Conservation (phyloP, 2,113 vertebrate species). For the Pipra filicauda region DNA sequence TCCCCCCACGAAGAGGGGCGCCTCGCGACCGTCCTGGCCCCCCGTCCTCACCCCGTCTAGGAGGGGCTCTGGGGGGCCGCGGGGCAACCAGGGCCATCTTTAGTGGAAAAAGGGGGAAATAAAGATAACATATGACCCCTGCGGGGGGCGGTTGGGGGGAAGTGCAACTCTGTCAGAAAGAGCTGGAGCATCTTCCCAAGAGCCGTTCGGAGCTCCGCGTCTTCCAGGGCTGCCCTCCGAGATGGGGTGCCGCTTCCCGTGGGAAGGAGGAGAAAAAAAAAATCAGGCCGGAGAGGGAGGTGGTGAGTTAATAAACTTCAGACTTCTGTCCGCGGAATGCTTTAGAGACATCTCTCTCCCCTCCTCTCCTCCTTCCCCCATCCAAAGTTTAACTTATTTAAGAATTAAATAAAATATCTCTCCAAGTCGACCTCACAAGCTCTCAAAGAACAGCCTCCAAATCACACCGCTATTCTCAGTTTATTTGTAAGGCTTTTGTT, state of each 20-base stretch:
- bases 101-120: neutral
- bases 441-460: neutral
- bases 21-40: neutral
- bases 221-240: neutral
- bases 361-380: too few species aligned
- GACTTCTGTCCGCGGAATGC: neutral
- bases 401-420: neutral
- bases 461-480: neutral
- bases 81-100: neutral
- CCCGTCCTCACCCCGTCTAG: neutral
- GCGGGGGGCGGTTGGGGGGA: too few species aligned
- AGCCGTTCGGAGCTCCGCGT: neutral
- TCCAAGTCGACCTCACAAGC: neutral
- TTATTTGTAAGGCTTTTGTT: neutral
- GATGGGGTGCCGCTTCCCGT: neutral
- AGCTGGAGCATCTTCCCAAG: neutral
- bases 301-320: neutral
- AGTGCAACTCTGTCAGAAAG: neutral
- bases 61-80: neutral
- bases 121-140: neutral
- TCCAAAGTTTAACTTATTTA: neutral
- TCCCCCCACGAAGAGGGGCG: neutral
- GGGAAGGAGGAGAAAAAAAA: neutral
- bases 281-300: neutral
- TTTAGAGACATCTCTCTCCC: neutral